Base-by-base conservation (phyloP, 2,888 invertebrate species). In the Melanchra persicariae region DNA sequence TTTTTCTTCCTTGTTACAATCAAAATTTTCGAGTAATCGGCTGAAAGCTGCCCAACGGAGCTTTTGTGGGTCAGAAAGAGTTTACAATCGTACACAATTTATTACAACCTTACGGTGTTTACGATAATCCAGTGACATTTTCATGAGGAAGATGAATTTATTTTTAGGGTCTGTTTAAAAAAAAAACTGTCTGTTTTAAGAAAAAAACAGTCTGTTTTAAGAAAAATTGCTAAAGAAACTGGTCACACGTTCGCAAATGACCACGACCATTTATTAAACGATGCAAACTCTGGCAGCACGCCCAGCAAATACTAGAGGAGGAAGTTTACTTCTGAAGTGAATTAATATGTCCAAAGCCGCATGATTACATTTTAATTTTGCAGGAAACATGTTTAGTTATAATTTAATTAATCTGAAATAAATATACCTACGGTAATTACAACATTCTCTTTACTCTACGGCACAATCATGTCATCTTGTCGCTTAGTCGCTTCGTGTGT, bases 1-100 rank as follows among this genome's bases (percentile, higher is more conserved):
- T n/a, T n/a, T n/a, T n/a, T n/a, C n/a, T n/a, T n/a, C n/a, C n/a
- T n/a, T n/a, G n/a, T n/a, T n/a, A n/a, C n/a, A n/a, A n/a, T n/a
- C n/a, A n/a, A n/a, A n/a, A n/a, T n/a, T n/a, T n/a, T n/a, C 91
- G 92, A 90, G 92, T 95, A 94, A 95, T 95, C 95, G 94, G 91
- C 93, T 94, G 93, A 94, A 94, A 94, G 94, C 94, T 93, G 93
- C 90, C 93, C 91, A 93, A 91, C 91, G 89, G 90, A 89, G 17
- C 91, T 91, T 93, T 91, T 92, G 92, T 91, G 91, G 90, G 89
- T 86, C 89, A 15, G n/a, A n/a, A 34, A 34, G 12, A n/a, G 6
- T 34, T n/a, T 34, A 12, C 9, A 37, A 37, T 37, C 1, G 10
- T 37, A 37, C 12, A 10, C 37, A 3, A 37, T 12, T 37, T 12